Evolutionary conservation across 2,888 invertebrate genomes (phyloP).

Genomic region (Habrosyne pyritoides): DNA sequence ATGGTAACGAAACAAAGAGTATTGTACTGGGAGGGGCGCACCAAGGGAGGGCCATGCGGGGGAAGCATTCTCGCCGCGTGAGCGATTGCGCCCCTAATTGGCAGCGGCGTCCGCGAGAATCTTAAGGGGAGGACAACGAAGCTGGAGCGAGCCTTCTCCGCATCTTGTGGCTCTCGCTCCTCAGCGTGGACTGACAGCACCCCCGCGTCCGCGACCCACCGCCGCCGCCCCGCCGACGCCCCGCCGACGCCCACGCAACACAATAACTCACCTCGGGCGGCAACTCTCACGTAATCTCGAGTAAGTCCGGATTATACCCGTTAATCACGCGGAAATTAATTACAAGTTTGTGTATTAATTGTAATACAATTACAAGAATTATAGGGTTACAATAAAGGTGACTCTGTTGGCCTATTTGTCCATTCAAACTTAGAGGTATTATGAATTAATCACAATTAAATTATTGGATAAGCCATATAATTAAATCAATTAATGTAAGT

Average conservation of each 20-base stretch:
- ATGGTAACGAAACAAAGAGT: constrained; percentile 69
- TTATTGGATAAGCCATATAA: too few species aligned
- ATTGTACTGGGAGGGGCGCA: constrained; percentile 54
- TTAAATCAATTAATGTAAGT: too few species aligned
- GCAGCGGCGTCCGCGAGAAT: constrained; percentile 84
- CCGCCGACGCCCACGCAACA: constrained; percentile 62
- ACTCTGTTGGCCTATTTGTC: constrained; percentile 26
- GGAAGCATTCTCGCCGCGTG: constrained; percentile 71
- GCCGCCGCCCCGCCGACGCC: constrained; percentile 33
- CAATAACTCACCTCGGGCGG: constrained; percentile 77
- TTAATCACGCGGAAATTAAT: constrained; percentile 83
- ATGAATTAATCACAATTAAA: background rate
- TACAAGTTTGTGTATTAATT: constrained; percentile 83
- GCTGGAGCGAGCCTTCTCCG: constrained; percentile 70
- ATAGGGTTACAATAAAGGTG: constrained; percentile 55
- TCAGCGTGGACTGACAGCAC: constrained; percentile 56
- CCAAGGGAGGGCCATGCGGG: constrained; percentile 37
- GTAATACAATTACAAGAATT: constrained; percentile 78
- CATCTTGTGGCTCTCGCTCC: constrained; percentile 61
- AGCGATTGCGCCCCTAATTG: constrained; percentile 84
- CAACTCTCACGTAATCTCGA: constrained; percentile 78
- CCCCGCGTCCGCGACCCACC: constrained; percentile 27
- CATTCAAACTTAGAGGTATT: constrained; percentile 8
- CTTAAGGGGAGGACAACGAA: constrained; percentile 81
- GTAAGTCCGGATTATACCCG: constrained; percentile 81